Evolutionary conservation across 64 coral and sea anemone species (phyloP), one percentile per base, ranked within the genome.

Genomic region (Pocillopora verrucosa): DNA sequence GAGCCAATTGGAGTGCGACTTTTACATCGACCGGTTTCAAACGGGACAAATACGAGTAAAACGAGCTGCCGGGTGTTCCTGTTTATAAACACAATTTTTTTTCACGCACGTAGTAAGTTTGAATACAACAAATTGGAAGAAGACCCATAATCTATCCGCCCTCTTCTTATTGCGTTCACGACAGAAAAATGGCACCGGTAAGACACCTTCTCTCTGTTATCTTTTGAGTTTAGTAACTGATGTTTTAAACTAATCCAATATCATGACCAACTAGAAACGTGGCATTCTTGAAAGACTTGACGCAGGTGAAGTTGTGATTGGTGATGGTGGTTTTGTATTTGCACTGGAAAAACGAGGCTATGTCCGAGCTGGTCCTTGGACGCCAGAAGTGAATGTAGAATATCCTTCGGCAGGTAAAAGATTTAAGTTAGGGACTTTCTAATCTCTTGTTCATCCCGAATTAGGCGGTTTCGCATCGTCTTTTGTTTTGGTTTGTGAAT

Each of bases 241-340:
- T 35, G 34, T 11, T 25, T 9, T 70, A 9, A 7, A 65, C 41
- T 20, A 11, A 65, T 65, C 65, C 65, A 58, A 16, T 85, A 26
- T 58, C 41, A 56, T 72, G 19, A 72, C 37, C 20, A 72, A 57
- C 70, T 57, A 91, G 89, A 83, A 83, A 61, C 89, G 89, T 19
- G 89, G 89, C 38, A 62, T 91, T 61, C 80, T 91, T 56, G 89
- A 91, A 63, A 83, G 89, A 64, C 89, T 91, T 6, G 72, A 91
- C 61, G 89, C 59, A 26, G 89, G 89, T 24, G 89, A 91, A 91
- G 59, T 91, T 26, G 80, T 91, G 13, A 68, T 91, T 67, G 89
- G 89, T 3, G 89, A 91, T 91, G 89, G 89, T 34, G 89, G 89
- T 60, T 91, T 91, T 59, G 89, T 91, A 12, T 91, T 91, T 74